A percentile compares a stretch with the other conserved stretches of the same genome.
These are phyloP conservation scores for Serrognathus titanus DNA, from an alignment of 2,888 invertebrate species.

Conservation along the genomic window DNA sequence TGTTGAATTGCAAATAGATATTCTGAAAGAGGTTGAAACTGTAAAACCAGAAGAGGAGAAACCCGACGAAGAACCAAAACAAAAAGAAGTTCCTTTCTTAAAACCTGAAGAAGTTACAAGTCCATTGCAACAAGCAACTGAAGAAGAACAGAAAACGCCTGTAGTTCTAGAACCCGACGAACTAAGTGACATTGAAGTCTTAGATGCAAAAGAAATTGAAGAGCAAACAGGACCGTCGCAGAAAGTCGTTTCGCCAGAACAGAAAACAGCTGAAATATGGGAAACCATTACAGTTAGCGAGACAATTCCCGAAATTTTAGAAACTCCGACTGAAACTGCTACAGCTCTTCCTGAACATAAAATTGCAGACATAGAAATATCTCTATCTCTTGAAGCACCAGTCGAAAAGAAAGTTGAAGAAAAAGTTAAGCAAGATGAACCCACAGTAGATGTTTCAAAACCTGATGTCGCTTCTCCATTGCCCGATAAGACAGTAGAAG, in stretches of 20 bases:
- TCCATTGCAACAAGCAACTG: not conserved
- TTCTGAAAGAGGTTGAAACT: not conserved
- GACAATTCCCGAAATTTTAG: not conserved
- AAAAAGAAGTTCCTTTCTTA: not conserved
- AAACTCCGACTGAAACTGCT: conserved; percentile 35
- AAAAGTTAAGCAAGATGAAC: conserved; percentile 10
- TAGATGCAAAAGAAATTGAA: not conserved
- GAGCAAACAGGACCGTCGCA: not conserved
- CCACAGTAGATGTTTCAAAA: conserved; percentile 18
- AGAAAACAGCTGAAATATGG: not conserved
- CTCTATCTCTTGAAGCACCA: conserved; percentile 33
- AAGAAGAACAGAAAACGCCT: not conserved
- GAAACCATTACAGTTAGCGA: not conserved
- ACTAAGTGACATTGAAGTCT: not conserved
- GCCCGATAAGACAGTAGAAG: not conserved
- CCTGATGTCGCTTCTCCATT: conserved; percentile 12
- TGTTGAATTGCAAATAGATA: not conserved
- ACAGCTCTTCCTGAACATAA: conserved; percentile 39
- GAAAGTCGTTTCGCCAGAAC: not conserved
- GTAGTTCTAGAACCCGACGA: no score
- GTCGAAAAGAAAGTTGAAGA: conserved; percentile 4
- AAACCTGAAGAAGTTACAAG: not conserved
- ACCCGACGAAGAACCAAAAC: conserved; percentile 11
- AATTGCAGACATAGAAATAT: conserved; percentile 38
- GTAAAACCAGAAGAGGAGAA: conserved; percentile 11